Conservation (phyloP, 2,888 invertebrate genomes). For the Pegoplata infirma region DNA sequence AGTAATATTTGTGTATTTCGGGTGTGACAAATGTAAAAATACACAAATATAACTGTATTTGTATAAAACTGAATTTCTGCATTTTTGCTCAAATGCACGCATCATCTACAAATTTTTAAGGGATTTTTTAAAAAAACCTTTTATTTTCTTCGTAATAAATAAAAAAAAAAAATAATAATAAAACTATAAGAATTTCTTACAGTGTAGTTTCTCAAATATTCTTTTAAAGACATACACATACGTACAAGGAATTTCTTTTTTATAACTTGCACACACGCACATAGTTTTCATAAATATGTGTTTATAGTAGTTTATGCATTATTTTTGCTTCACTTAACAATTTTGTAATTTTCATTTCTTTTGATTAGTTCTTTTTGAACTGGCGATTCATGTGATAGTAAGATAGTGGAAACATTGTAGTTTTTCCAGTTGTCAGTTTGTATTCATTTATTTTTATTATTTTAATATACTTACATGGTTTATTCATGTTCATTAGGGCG, state of each 20-base stretch:
- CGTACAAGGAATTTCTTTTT: not conserved
- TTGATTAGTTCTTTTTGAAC: not conserved
- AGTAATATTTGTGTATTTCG: no score
- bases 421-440: not conserved
- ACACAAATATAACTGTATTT: no score
- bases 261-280: not conserved
- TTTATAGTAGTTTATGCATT: slow-evolving; percentile 31
- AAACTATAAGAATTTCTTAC: no score
- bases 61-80: no score
- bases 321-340: slow-evolving; percentile 60
- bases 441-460: slow-evolving; percentile 18
- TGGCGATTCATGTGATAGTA: not conserved
- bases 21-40: no score
- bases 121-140: no score
- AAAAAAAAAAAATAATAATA: no score
- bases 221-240: not conserved
- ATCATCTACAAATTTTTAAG: no score
- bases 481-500: no score
- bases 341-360: slow-evolving; percentile 54
- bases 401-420: not conserved
- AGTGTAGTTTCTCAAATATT: not conserved
- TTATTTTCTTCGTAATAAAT: no score
- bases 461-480: slow-evolving; percentile 18
- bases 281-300: slow-evolving; percentile 1
- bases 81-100: no score